A percentile compares a stretch with the other conserved stretches of the same genome.
These are phyloP conservation scores for Cotesia typhae DNA, from an alignment of 1,140 invertebrate species.

Conservation along the genomic window DNA sequence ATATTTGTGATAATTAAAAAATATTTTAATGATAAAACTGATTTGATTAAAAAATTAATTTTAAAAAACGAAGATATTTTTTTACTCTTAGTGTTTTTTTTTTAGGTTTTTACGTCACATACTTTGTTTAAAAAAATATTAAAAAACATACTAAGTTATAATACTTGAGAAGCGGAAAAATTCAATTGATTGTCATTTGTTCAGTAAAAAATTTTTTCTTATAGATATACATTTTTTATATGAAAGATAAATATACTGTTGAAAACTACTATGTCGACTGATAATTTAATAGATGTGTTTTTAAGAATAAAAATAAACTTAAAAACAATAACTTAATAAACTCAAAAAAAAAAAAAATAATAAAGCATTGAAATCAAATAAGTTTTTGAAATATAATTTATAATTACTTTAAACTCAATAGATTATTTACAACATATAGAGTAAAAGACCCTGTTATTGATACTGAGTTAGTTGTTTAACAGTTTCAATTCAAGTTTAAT, in stretches of 20 bases:
- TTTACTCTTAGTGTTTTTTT: too few species aligned
- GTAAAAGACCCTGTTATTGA: too few species aligned
- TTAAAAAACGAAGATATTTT: too few species aligned
- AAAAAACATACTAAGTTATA: background rate
- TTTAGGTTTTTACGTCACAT: background rate
- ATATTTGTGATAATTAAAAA: background rate
- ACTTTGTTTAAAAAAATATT: background rate
- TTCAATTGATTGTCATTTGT: conserved; percentile 3
- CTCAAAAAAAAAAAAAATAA: too few species aligned
- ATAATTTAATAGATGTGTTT: background rate
- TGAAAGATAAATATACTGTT: background rate
- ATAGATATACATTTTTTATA: background rate
- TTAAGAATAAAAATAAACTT: background rate
- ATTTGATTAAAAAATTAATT: too few species aligned
- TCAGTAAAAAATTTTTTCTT: background rate
- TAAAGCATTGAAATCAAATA: too few species aligned
- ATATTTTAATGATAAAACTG: background rate
- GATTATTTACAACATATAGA: too few species aligned
- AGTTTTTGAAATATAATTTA: too few species aligned
- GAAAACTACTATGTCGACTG: conserved; percentile 7
- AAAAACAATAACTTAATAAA: too few species aligned
- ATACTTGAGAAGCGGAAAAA: background rate
- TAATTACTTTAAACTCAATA: too few species aligned
- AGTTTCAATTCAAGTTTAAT: too few species aligned
- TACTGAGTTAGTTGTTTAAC: too few species aligned